Evolutionary conservation across 2,797 vertebrate genomes (phyloP).

Genomic region (Lutjanus argentimaculatus): DNA sequence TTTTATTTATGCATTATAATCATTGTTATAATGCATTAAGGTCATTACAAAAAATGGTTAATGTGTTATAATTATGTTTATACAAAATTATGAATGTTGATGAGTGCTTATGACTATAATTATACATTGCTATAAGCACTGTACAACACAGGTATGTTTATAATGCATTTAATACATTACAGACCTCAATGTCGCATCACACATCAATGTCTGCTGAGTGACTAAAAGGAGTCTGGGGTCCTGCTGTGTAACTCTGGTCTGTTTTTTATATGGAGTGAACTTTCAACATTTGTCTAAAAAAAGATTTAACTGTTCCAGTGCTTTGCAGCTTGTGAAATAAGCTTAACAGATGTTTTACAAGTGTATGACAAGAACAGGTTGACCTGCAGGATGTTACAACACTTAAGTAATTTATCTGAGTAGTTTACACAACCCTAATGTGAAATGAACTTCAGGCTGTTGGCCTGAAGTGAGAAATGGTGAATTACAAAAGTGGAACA

Average conservation of each 20-base stretch:
- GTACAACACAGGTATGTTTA: no score
- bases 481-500: not conserved
- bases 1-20: no score
- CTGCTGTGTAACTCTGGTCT: not conserved
- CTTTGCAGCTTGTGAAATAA: conserved; percentile 3
- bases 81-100: no score
- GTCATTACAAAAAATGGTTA: no score
- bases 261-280: not conserved
- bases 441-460: conserved; percentile 30
- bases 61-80: no score
- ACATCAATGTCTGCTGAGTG: not conserved
- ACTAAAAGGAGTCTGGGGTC: not conserved
- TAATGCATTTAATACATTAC: no score
- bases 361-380: not conserved
- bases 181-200: no score
- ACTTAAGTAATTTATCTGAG: conserved; percentile 15
- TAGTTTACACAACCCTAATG: conserved; percentile 15
- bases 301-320: not conserved
- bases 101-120: no score
- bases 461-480: conserved; percentile 4
- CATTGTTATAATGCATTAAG: no score
- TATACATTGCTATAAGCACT: no score
- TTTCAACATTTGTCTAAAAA: not conserved
- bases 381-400: conserved; percentile 17
- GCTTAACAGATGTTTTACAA: not conserved